Base-by-base conservation (phyloP, 2,888 invertebrate genomes). In the Lacanobia wlatinum region DNA sequence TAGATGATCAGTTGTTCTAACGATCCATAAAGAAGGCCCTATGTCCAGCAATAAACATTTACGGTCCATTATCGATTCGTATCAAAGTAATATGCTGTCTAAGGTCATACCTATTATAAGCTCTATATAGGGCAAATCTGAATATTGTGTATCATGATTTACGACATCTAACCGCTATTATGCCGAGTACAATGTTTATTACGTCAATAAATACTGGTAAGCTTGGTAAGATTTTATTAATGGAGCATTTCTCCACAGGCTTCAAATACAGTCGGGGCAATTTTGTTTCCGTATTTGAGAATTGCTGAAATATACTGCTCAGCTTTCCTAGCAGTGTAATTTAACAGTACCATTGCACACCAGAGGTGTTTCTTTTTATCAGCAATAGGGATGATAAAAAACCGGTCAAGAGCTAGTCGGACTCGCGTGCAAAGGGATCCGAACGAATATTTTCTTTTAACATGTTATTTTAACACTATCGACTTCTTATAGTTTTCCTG, bases 131-230 rank as follows among this genome's bases (percentile, higher is more conserved):
- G 67, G 83, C 83, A 72, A 23, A 78, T 77, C 83, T 82, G 64
- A 82, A 82, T 80, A 80, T 78, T 62, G 72, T 82, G 70, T 80
- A 78, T 78, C 80, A 78, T 80, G 83, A 80, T 78, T 80, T 82
- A 80, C 78, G 70, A 78, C 78, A 82, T 82, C 69, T 9, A 46
- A 64, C 48, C 46, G 34, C 63, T 82, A 62, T 82, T 82, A 78
- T 67, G 34, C 56, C 38, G 23, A 23, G 64, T 58, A 82, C 73
- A 82, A 73, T 80, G 64, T 80, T 80, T 80, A 78, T 82, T 67
- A 50, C 64, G 21, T 60, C 78, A 48, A 82, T 82, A 80, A 80
- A 82, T 78, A 69, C 52, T 28, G 55, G 12, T 52, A 50, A 78
- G 52, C 56, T 55, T 18, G n/a, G 58, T 48, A 72, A 59, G 34